Percentiles rank a stretch among this genome's conserved stretches.
Conservation (phyloP, 2,113 vertebrate genomes). For the Tapirus terrestris region DNA sequence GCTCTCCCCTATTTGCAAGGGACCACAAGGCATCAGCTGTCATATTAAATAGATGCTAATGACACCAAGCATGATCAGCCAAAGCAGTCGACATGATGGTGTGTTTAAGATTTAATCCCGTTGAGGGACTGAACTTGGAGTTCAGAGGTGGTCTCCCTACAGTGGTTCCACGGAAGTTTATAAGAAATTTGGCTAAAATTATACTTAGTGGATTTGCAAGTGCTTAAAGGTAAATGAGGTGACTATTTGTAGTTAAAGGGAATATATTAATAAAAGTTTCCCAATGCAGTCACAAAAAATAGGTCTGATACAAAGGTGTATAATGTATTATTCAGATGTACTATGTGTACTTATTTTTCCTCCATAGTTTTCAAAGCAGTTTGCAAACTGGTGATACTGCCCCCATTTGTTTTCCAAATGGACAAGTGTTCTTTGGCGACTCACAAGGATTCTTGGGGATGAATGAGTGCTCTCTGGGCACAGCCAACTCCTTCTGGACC, state of each 20-base stretch:
- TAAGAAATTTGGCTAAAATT: not conserved
- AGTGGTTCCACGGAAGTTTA: not conserved
- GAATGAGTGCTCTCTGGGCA: not conserved
- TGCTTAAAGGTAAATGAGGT: not conserved
- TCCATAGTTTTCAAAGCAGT: not conserved
- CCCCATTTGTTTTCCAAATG: not conserved
- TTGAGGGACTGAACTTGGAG: constrained; percentile 72
- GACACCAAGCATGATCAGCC: constrained; percentile 77
- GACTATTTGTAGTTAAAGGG: not conserved
- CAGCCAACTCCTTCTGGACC: not conserved
- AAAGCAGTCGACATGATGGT: constrained; percentile 50
- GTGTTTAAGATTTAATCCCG: constrained; percentile 80
- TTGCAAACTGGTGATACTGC: not conserved
- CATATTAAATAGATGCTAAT: constrained; percentile 74
- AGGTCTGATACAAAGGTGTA: not conserved
- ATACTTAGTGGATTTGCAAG: not conserved
- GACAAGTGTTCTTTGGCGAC: not conserved
- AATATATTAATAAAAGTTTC: not conserved
- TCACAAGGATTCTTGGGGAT: not conserved
- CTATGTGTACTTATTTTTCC: not conserved
- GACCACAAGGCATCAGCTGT: constrained; percentile 75
- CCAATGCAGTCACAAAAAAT: not conserved
- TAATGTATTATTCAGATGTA: not conserved
- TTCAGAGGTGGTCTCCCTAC: constrained; percentile 64
- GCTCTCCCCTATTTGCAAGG: constrained; percentile 68